phyloP scores from a whole-genome alignment of 2,113 vertebrate genomes.

The Pelodiscus sinensis region DNA sequence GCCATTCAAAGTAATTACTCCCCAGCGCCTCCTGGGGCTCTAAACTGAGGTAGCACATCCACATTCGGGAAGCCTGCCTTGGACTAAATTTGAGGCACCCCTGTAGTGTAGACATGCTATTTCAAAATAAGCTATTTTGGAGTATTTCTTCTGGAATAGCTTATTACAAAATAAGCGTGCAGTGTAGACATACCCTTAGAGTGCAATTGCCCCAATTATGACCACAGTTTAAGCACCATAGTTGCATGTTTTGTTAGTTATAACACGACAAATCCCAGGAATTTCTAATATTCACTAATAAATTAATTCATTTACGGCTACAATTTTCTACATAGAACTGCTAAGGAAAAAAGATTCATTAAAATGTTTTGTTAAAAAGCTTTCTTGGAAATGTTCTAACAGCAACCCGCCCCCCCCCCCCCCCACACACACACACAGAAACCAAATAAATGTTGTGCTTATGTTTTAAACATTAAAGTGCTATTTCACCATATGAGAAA shows the following conservation, averaged over 20 bases:
- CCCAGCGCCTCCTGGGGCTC: too few species aligned
- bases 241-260: too few species aligned
- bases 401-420: not conserved
- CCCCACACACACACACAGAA: not conserved
- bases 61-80: too few species aligned
- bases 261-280: not conserved
- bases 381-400: not conserved
- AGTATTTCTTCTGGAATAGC: too few species aligned
- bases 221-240: not conserved
- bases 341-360: not conserved
- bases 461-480: not conserved
- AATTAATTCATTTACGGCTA: not conserved
- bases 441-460: not conserved
- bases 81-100: too few species aligned
- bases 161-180: too few species aligned
- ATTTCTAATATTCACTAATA: not conserved
- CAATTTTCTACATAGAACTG: not conserved
- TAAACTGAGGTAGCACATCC: too few species aligned
- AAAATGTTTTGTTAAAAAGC: not conserved
- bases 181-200: not conserved
- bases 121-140: too few species aligned
- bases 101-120: too few species aligned
- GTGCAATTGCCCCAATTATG: not conserved
- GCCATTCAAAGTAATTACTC: too few species aligned
- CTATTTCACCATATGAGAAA: not conserved